Conservation (phyloP, 2,888 invertebrate genomes). For the Lamellibrachia satsuma region DNA sequence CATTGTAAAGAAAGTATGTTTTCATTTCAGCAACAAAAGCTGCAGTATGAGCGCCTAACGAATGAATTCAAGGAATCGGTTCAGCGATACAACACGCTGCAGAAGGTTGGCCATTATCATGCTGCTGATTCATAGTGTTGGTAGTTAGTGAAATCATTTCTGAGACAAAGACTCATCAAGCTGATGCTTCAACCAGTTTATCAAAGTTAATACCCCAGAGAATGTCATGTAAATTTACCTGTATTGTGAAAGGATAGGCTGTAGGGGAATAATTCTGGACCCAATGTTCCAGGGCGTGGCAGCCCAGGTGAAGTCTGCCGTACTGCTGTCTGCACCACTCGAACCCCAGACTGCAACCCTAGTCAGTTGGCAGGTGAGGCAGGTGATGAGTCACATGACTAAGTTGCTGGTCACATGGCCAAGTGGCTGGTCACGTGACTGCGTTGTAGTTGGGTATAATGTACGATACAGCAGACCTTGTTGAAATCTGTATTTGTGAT, state of each 20-base stretch:
- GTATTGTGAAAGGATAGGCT: too few species aligned
- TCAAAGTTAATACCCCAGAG: too few species aligned
- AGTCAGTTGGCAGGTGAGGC: constrained; percentile 43
- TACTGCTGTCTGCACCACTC: not conserved
- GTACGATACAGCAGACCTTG: too few species aligned
- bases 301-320: constrained; percentile 73
- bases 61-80: constrained; percentile 84
- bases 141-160: not conserved
- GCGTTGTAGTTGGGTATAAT: not conserved
- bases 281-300: constrained; percentile 53
- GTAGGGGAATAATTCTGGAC: not conserved
- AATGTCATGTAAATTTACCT: too few species aligned
- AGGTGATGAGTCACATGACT: not conserved
- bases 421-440: constrained; percentile 25
- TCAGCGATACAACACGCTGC: constrained; percentile 79
- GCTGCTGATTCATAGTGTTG: not conserved
- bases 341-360: constrained; percentile 25
- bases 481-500: too few species aligned
- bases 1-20: constrained; percentile 8
- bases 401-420: not conserved
- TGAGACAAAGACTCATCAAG: not conserved
- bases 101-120: constrained; percentile 73
- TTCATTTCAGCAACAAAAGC: constrained; percentile 73
- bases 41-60: constrained; percentile 85
- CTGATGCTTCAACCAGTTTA: not conserved